These are phyloP conservation scores for Apteryx owenii DNA, from an alignment of 2,113 vertebrate species.

Conservation along the genomic window DNA sequence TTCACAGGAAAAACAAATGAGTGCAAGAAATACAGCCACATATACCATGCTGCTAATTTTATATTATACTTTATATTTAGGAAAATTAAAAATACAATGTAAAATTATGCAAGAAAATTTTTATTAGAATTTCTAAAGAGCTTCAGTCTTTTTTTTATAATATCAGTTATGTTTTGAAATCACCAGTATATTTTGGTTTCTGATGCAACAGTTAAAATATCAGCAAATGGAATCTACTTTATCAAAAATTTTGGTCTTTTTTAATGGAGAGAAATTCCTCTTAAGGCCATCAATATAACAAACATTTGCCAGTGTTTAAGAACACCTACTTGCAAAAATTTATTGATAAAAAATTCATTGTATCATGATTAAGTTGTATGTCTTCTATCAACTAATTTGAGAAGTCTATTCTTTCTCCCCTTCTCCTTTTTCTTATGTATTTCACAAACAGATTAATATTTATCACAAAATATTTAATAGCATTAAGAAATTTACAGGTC, in stretches of 20 bases:
- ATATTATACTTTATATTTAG: background rate
- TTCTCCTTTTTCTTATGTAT: background rate
- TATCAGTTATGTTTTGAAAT: background rate
- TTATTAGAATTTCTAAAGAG: background rate
- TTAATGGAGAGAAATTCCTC: background rate
- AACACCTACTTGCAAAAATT: background rate
- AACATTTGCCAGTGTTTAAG: background rate
- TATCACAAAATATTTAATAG: background rate
- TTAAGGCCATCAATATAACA: background rate
- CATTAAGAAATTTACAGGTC: rapidly evolving
- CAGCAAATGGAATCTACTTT: background rate
- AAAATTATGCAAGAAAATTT: background rate
- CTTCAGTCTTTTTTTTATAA: background rate
- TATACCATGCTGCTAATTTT: background rate
- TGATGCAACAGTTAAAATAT: background rate
- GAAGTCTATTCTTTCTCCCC: background rate
- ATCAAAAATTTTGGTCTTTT: background rate
- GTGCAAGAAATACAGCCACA: background rate
- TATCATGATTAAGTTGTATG: background rate
- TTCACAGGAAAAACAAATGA: background rate
- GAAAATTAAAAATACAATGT: background rate
- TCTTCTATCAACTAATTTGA: background rate
- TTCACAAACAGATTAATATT: background rate
- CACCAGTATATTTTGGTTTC: background rate
- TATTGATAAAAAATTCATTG: background rate